Evolutionary conservation across 2,797 vertebrate species (phyloP).

Genomic region (Rhinophrynus dorsalis): DNA sequence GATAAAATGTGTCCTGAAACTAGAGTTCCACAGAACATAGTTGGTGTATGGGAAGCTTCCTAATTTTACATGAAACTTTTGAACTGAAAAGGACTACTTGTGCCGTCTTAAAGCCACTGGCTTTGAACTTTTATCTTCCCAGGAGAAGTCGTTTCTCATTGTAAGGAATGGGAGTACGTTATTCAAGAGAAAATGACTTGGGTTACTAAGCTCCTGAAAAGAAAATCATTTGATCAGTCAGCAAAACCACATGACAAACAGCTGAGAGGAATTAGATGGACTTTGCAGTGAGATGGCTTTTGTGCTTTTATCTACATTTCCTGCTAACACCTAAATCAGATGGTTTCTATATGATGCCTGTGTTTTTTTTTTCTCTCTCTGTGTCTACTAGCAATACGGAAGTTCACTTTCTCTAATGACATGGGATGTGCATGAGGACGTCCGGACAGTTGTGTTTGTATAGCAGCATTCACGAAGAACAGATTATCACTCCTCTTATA

Average conservation of each 20-base stretch:
- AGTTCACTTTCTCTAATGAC: not conserved
- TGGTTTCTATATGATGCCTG: slow-evolving; percentile 24
- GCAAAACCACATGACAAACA: slow-evolving; percentile 77
- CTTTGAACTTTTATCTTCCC: too few species aligned
- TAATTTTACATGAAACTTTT: too few species aligned
- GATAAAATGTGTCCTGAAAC: too few species aligned
- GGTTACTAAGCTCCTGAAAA: slow-evolving; percentile 40
- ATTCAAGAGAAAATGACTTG: slow-evolving; percentile 25
- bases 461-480: slow-evolving; percentile 20
- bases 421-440: slow-evolving; percentile 7
- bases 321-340: not conserved
- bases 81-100: too few species aligned
- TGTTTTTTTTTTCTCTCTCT: slow-evolving; percentile 5
- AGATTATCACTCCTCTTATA: slow-evolving; percentile 18
- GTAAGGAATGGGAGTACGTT: not conserved
- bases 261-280: slow-evolving; percentile 78
- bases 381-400: not conserved
- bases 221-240: slow-evolving; percentile 67
- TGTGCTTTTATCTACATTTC: slow-evolving; percentile 9
- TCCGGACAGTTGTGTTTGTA: slow-evolving; percentile 13
- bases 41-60: too few species aligned
- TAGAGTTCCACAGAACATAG: too few species aligned
- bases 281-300: slow-evolving; percentile 32
- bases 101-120: too few species aligned
- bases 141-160: not conserved